Evolutionary conservation across 1,140 invertebrate genomes (phyloP), one percentile per base, ranked within the genome.

Genomic region (Leptonema lineaticorne): DNA sequence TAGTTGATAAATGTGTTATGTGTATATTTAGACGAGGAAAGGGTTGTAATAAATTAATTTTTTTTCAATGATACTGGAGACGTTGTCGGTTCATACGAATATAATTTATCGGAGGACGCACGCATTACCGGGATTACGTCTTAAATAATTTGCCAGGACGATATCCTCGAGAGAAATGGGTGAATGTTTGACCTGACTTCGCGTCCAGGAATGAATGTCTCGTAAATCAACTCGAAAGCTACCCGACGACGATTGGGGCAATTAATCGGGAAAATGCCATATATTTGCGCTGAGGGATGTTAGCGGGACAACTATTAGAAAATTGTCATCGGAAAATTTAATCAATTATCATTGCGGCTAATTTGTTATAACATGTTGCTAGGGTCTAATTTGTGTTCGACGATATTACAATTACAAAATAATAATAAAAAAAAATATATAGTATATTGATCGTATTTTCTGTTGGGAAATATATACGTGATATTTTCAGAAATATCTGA

Each of bases 81-180:
- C n/a, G n/a, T n/a, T n/a, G n/a, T 45, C 14, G 37, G 37, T 11
- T 6, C 11, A 45, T n/a, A 14, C 37, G 37, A 16, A 45, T 16
- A 16, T 45, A n/a, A 45, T 45, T 45, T 45, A 45, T 45, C 37
- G 37, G 37, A 9, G 37, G 11, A n/a, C 37, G 37, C 16, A 9
- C 37, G 22, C 50, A 53, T 53, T 53, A 26, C 50, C 20, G 22
- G 50, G 9, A 53, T 53, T 53, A 53, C 50, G 22, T 53, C 20
- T 53, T 53, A 53, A 53, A 53, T 53, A 53, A 53, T 53, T 53
- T 53, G 20, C 50, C 22, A 22, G 16, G 22, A 53, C 22, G 22
- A 11, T 26, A 53, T 53, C 22, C 50, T 26, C 7, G 2, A 41
- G 9, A 41, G 37, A 4, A 14, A 41, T 41, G 37, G 16, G 2